phyloP scores from a whole-genome alignment of 2,797 vertebrate genomes.

The Arctocebus calabarensis region DNA sequence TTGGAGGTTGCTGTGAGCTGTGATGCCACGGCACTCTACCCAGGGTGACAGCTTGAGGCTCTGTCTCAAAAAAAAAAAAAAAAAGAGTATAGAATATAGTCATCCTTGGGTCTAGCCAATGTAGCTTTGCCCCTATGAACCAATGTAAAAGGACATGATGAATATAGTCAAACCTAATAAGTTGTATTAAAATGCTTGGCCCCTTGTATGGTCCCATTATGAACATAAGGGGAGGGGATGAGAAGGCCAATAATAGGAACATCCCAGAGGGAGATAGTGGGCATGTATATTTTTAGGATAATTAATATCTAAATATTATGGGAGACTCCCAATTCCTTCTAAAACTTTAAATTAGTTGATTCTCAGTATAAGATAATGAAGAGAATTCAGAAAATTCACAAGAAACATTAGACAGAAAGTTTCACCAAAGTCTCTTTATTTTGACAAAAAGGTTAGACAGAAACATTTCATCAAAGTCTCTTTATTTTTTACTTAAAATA shows the following conservation, averaged over 20 bases:
- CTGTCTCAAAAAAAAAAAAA: no score
- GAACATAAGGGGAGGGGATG: background rate
- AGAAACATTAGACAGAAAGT: background rate
- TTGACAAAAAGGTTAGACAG: constrained; percentile 19
- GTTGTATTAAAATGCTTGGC: background rate
- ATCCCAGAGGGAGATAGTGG: background rate
- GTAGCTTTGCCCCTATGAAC: background rate
- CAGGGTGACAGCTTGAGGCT: no score
- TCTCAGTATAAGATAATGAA: background rate
- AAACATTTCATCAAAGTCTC: background rate
- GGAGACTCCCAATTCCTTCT: background rate
- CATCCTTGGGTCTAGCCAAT: background rate
- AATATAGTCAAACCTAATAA: background rate
- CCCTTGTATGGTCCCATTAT: background rate
- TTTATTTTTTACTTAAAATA: constrained; percentile 30
- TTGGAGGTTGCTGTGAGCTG: no score
- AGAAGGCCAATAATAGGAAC: background rate
- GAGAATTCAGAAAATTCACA: background rate
- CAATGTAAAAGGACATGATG: background rate
- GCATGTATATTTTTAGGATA: background rate
- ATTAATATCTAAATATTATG: background rate
- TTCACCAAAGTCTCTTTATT: background rate
- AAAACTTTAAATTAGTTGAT: background rate
- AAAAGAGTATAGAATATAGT: background rate
- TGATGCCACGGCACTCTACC: no score